Percentiles rank a stretch among this genome's conserved stretches.
These are phyloP conservation scores for Caprella mutica DNA, from an alignment of 2,888 invertebrate genomes.

Conservation along the genomic window DNA sequence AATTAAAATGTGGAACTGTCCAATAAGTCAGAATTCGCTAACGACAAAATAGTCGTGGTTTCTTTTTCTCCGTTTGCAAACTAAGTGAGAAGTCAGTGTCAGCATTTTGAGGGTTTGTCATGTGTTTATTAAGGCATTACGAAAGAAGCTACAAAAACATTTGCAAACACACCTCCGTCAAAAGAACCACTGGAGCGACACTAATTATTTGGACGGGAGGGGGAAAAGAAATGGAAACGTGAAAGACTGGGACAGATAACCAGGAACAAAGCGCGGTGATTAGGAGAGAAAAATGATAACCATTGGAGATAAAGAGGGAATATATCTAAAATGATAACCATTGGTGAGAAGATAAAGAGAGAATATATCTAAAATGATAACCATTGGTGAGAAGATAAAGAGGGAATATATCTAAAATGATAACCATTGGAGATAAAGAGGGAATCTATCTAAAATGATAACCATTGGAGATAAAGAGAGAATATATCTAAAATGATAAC, in stretches of 20 bases:
- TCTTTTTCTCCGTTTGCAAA: too few species aligned
- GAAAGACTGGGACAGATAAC: neutral
- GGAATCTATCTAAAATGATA: too few species aligned
- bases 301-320: neutral
- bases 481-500: too few species aligned
- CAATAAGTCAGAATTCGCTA: neutral
- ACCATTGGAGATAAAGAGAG: too few species aligned
- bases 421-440: too few species aligned
- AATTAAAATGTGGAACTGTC: neutral
- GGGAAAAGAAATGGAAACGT: neutral
- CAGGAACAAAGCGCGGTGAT: neutral
- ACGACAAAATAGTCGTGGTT: neutral
- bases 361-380: neutral
- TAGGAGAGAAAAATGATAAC: neutral
- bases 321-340: neutral
- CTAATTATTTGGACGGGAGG: too few species aligned
- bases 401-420: neutral
- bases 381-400: neutral
- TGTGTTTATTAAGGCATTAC: too few species aligned
- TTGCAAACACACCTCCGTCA: too few species aligned
- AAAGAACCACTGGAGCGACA: too few species aligned
- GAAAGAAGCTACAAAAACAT: too few species aligned
- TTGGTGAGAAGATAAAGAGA: neutral
- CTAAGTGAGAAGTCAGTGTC: too few species aligned
- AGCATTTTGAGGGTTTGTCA: too few species aligned